These are phyloP conservation scores for Rhynchotus rufescens DNA, from an alignment of 2,797 vertebrate species.

Conservation along the genomic window DNA sequence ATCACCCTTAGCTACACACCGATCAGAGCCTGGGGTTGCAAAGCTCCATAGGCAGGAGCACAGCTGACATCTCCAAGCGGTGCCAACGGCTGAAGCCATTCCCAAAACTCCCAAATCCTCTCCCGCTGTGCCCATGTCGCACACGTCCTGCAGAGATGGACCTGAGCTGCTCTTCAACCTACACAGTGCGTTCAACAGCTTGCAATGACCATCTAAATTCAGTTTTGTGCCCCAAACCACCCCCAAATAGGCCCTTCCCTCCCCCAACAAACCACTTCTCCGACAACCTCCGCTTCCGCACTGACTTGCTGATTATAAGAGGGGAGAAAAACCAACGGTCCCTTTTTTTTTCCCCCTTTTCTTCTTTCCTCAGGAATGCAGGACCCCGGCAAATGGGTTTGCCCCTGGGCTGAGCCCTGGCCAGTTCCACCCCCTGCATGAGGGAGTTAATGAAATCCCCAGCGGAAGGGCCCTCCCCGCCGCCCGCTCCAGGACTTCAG, in stretches of 20 bases:
- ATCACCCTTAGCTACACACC: not conserved
- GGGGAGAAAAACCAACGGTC: not conserved
- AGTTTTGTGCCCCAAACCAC: not conserved
- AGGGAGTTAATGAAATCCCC: conserved; percentile 59
- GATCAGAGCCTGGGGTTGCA: not conserved
- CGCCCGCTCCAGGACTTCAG: conserved; percentile 66
- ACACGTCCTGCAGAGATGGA: not conserved
- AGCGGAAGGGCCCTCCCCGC: not conserved
- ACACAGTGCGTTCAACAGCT: not conserved
- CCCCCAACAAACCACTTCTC: not conserved
- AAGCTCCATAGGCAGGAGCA: not conserved
- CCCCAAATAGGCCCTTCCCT: not conserved
- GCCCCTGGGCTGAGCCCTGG: conserved; percentile 53
- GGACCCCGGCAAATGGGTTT: conserved; percentile 52
- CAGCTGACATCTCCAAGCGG: rapidly evolving
- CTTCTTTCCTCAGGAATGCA: not conserved
- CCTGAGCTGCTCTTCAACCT: not conserved
- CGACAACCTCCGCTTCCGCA: not conserved
- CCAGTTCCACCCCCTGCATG: conserved; percentile 44
- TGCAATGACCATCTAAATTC: not conserved
- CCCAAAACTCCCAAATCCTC: not conserved
- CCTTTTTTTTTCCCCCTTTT: conserved; percentile 30
- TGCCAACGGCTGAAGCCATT: rapidly evolving
- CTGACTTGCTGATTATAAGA: not conserved
- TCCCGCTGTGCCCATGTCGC: not conserved